A percentile compares a stretch with the other conserved stretches of the same genome.
Conservation (phyloP, 2,113 vertebrate species). For the Geothlypis trichas region DNA sequence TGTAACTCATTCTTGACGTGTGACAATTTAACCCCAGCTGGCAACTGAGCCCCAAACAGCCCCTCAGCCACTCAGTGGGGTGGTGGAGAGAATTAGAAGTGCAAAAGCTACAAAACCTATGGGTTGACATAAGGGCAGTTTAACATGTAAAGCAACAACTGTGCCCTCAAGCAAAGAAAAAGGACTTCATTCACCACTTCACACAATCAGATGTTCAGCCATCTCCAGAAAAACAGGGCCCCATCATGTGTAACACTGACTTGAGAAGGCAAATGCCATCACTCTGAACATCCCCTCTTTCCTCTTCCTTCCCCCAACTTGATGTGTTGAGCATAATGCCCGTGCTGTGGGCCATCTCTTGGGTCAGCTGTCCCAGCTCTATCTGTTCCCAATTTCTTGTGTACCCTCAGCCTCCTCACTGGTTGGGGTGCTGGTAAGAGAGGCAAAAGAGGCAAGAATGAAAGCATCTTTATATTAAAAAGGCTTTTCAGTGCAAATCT, state of each 20-base stretch:
- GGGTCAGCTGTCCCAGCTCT: neutral
- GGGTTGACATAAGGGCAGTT: neutral
- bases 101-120: neutral
- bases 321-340: neutral
- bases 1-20: accelerated
- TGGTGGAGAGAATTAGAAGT: too few species aligned
- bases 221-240: neutral
- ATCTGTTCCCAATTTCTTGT: too few species aligned
- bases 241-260: accelerated
- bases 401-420: neutral
- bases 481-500: neutral
- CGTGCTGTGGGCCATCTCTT: neutral
- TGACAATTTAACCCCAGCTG: neutral
- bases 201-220: neutral
- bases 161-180: neutral
- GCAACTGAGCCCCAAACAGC: neutral
- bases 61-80: too few species aligned
- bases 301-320: neutral
- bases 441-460: neutral
- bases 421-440: neutral
- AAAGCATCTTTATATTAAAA: neutral
- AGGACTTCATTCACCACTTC: neutral
- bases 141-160: neutral
- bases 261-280: neutral
- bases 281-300: neutral